These are phyloP conservation scores for Poeciliopsis turrubarensis DNA, from an alignment of 2,113 vertebrate species.

Conservation along the genomic window DNA sequence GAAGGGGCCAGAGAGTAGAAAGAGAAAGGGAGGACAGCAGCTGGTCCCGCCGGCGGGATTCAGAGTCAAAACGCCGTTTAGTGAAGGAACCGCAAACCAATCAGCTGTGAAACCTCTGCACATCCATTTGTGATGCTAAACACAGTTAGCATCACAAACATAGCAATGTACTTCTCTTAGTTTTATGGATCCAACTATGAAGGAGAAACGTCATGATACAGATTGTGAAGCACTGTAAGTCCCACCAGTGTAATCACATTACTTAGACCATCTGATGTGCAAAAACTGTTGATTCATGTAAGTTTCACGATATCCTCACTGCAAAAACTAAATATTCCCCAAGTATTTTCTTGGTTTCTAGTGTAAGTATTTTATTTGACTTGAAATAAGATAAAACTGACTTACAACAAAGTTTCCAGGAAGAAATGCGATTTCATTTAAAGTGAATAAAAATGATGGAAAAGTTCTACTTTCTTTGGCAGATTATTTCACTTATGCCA, in stretches of 20 bases:
- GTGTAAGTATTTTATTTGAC: too few species aligned
- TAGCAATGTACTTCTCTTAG: not conserved
- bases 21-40: slow-evolving; percentile 24
- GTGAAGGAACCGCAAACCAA: slow-evolving; percentile 12
- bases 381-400: too few species aligned
- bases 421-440: too few species aligned
- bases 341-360: too few species aligned
- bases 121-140: not conserved
- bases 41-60: slow-evolving; percentile 20
- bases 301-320: not conserved
- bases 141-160: not conserved
- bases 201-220: not conserved
- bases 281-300: not conserved
- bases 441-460: too few species aligned
- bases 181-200: not conserved
- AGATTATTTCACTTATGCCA: too few species aligned
- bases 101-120: not conserved
- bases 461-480: too few species aligned
- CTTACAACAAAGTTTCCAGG: too few species aligned
- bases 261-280: not conserved
- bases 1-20: slow-evolving; percentile 4
- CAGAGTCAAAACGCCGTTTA: slow-evolving; percentile 18
- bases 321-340: too few species aligned
- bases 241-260: too few species aligned
- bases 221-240: not conserved